Base-by-base conservation (phyloP, 1,140 invertebrate genomes). In the Pachypsylla venusta region DNA sequence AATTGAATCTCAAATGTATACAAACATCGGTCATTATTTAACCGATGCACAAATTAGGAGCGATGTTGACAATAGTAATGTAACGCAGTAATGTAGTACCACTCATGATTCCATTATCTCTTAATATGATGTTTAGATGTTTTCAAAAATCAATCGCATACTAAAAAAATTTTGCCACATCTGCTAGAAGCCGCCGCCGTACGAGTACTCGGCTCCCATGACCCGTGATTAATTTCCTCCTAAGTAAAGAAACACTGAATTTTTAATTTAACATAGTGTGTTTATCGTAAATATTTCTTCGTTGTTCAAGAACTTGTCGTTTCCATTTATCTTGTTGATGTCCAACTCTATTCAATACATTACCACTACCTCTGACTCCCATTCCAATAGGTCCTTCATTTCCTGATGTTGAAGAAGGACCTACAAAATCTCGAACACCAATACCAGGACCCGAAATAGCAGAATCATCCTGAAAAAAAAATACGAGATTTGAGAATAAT, bases 251-350 rank as follows among this genome's bases (percentile, higher is more conserved):
- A 12, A 35, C 30, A 12, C 30, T 35, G 30, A 35, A 12, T 35
- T 35, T 35, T 77, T 79, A 98, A 76, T 98, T 99, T 22, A 98
- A 79, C 90, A 99, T 97, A 7, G 92, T 95, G 73, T 98, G 93
- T 60, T 89, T 78, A 71, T 97, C 92, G 69, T 98, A 98, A 69
- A 99, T 98, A 73, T 97, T 95, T 65, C 85, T 80, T 57, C 96
- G 76, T 71, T 99, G 96, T 69, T 98, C 94, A 62, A 92, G 83
- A 1, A 98, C 94, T 75, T 97, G 92, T 25, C 83, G 77, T 71
- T 97, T 97, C 95, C 95, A 98, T 70, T 93, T 94, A 69, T 93
- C 89, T 74, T 97, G 93, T 69, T 97, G 90, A 68, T 93, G 89
- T 1, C 91, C 89, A 25, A 98, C 92, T 54, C 92, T 79, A 72